Evolutionary conservation across 2,888 invertebrate genomes (phyloP), one percentile per base, ranked within the genome.

Genomic region (Scaptodrosophila latifasciaeformis): DNA sequence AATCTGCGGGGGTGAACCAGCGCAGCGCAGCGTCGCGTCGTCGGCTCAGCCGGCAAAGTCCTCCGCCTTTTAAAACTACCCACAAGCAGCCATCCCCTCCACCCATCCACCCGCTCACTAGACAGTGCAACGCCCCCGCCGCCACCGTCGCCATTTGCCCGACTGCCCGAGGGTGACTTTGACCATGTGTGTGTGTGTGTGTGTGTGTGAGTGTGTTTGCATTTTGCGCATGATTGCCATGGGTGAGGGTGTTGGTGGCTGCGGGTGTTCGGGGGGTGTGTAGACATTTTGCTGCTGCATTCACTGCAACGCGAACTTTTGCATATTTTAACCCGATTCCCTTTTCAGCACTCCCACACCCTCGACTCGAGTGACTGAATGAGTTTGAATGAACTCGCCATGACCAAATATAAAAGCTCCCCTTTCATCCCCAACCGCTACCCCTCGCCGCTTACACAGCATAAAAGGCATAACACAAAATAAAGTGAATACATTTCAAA

Each of bases 331-430:
- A 49, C 61, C 47, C 49, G 60, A 50, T 47, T 53, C 7, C 30
- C n/a, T 24, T 27, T 21, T 12, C 21, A 21, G 24, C 4, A n/a
- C 35, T 31, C 58, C 64, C 53, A 60, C 47, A 56, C 54, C 70
- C 61, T 55, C 24, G 34, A 62, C 46, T 49, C 76, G 53, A 67
- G 57, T 80, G 82, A 77, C 65, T 81, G 76, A 77, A 70, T 72
- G 80, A 70, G 76, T 77, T 80, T 77, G 77, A 81, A 81, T 77
- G 82, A 77, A 77, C 82, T 77, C 82, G 65, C 62, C 76, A 71
- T 65, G 75, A 61, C 64, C 67, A 65, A 62, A 60, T 58, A 49
- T 54, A 59, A 50, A 59, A 49, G 37, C 15, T 21, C 42, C 2
- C 47, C 34, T 37, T 47, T 29, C 45, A 31, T 49, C 53, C 37